Evolutionary conservation across 2,888 invertebrate genomes (phyloP).

Genomic region (Trichacis sp.): DNA sequence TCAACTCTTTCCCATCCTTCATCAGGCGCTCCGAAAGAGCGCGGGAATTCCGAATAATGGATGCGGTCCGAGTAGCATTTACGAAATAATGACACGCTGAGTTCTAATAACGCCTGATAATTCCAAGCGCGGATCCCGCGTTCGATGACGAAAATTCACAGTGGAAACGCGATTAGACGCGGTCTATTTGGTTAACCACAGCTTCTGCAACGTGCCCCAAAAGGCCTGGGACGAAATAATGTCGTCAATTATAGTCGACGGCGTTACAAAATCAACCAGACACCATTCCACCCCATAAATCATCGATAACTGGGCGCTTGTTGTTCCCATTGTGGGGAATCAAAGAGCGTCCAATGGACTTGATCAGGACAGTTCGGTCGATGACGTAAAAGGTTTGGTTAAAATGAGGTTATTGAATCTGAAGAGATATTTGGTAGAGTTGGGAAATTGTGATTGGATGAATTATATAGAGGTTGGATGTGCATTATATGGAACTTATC

Average conservation of each 20-base stretch:
- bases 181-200: conserved; percentile 54
- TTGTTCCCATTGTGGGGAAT: too few species aligned
- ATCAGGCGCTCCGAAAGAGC: too few species aligned
- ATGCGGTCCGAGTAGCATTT: not conserved
- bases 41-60: too few species aligned
- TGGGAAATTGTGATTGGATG: too few species aligned
- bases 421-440: too few species aligned
- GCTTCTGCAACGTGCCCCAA: conserved; percentile 38
- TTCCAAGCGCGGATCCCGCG: not conserved
- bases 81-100: conserved; percentile 14
- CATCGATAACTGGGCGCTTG: not conserved
- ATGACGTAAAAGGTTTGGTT: too few species aligned
- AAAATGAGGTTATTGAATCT: too few species aligned
- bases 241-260: not conserved
- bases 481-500: too few species aligned
- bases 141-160: conserved; percentile 37
- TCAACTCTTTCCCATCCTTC: too few species aligned
- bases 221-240: not conserved
- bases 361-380: too few species aligned
- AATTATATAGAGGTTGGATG: too few species aligned
- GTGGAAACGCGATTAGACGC: conserved; percentile 50
- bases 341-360: too few species aligned
- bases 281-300: not conserved
- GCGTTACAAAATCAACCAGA: not conserved
- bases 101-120: conserved; percentile 20